Conservation (phyloP, 64 coral and sea anemone species). For the Cladopsammia gracilis region DNA sequence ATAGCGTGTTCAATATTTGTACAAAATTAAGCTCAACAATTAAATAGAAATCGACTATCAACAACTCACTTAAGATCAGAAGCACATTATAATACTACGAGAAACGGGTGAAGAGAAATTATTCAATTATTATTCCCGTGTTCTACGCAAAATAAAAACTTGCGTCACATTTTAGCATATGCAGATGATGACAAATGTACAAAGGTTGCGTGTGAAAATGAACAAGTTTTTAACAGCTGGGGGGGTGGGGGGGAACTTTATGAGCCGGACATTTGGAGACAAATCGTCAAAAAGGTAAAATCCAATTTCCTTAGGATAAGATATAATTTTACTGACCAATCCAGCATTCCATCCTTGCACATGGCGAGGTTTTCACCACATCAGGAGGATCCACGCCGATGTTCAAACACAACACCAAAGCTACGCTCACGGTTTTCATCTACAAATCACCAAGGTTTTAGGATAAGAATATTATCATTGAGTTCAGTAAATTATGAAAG, state of each 20-base stretch:
- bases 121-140: neutral
- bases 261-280: neutral
- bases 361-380: slow-evolving; percentile 95
- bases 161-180: no score
- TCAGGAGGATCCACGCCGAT: slow-evolving; percentile 97
- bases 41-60: neutral
- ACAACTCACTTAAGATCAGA: neutral
- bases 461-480: neutral
- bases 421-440: slow-evolving; percentile 99
- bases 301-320: neutral
- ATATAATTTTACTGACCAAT: slow-evolving; percentile 75
- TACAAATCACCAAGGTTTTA: slow-evolving; percentile 1
- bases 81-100: neutral
- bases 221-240: neutral
- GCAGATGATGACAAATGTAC: neutral
- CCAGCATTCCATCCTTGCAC: slow-evolving; percentile 99
- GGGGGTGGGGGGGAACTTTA: neutral
- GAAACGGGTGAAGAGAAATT: neutral
- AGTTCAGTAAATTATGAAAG: neutral
- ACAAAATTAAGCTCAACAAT: neutral
- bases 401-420: slow-evolving; percentile 95
- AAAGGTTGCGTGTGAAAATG: neutral
- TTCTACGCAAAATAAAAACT: no score
- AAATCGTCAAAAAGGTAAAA: neutral
- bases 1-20: slow-evolving; percentile 3